Evolutionary conservation across 2,888 invertebrate genomes (phyloP), one percentile per base, ranked within the genome.

Genomic region (Drosophila austrosaltans): DNA sequence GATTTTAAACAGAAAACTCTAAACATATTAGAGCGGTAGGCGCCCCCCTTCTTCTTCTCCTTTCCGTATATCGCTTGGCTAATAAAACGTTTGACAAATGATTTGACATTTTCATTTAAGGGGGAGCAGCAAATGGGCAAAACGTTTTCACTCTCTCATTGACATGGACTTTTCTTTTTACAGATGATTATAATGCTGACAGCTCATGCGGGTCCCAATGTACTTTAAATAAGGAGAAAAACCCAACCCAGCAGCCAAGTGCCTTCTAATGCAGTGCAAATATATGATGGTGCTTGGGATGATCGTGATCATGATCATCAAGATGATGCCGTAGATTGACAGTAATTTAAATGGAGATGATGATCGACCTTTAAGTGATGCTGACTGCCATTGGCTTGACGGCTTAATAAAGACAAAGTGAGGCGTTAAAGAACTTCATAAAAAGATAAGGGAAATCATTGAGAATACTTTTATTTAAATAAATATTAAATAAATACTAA

Each of bases 11-110:
- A 59, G 54, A 16, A 53, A 28, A 30, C 30, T 10, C 63, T 42
- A 56, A 22, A 39, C 25, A 4, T 58, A 61, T 42, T 30, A 30
- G n/a, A 62, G 36, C 36, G 36, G 8, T 8, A 66, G 64, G 66
- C 65, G 69, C 79, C 77, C 69, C 79, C 79, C 66, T 36, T n/a
- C 42, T 60, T 42, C 7, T 36, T 53, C 67, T 75, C 63, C 32
- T 54, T 61, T 7, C 53, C 7, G 39, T n/a, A 56, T 58, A 54
- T 63, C 72, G 72, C 54, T 68, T 57, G 63, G 76, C 76, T 77
- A 83, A 83, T 83, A 85, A 78, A 83, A 73, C 59, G 66, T 71
- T 86, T 84, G 84, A 84, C 86, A 84, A 84, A 84, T 86, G 86
- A 78, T 80, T 81, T 83, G 83, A 85, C 83, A 81, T 77, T 80